These are phyloP conservation scores for Anas bernieri DNA, from an alignment of 2,797 vertebrate species.

Conservation along the genomic window DNA sequence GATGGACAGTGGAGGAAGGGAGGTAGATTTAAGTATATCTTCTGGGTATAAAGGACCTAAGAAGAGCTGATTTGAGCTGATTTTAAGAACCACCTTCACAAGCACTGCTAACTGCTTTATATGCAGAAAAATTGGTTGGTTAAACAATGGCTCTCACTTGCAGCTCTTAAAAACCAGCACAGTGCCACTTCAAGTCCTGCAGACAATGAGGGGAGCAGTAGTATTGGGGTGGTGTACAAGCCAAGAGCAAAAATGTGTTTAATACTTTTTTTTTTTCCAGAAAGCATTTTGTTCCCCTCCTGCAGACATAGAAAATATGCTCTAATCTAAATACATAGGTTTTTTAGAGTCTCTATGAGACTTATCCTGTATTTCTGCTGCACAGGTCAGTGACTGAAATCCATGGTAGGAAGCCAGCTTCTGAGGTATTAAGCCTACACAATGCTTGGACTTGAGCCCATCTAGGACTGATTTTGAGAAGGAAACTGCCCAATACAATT, in stretches of 20 bases:
- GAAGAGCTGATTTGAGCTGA: neutral
- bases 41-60: neutral
- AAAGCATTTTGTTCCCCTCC: neutral
- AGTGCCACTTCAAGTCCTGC: neutral
- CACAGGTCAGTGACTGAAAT: neutral
- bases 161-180: neutral
- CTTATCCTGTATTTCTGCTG: neutral
- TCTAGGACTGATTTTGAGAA: neutral
- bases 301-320: accelerated
- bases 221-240: neutral
- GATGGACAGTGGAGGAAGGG: neutral
- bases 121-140: neutral
- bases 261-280: neutral
- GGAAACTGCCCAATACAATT: neutral
- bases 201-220: neutral
- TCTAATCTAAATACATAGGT: neutral
- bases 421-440: neutral
- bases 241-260: neutral
- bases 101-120: neutral
- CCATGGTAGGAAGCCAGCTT: neutral
- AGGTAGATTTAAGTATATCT: neutral
- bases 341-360: neutral
- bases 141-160: neutral
- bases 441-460: neutral
- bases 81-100: neutral